These are phyloP conservation scores for Thunnus maccoyii DNA, from an alignment of 2,113 vertebrate species.

Conservation along the genomic window DNA sequence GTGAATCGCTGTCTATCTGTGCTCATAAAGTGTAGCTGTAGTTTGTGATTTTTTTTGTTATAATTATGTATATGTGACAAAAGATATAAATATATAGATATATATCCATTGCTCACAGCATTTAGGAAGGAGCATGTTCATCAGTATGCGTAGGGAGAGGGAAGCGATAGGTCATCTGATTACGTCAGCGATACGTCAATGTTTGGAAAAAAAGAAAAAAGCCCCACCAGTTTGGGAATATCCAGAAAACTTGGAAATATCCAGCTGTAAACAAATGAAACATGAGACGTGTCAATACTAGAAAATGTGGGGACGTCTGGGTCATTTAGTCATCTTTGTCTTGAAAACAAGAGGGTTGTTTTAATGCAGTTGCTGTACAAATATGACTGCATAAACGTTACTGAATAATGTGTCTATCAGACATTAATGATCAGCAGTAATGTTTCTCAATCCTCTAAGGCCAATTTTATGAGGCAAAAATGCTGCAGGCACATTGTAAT, in stretches of 20 bases:
- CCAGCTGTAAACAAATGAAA: constrained; percentile 25
- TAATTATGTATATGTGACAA: not conserved
- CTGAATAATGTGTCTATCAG: not conserved
- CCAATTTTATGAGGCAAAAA: not conserved
- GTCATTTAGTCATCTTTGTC: not conserved
- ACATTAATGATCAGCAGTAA: not conserved
- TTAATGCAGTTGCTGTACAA: not conserved
- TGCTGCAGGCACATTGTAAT: not conserved
- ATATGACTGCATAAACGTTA: not conserved
- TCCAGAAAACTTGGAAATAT: constrained; percentile 42
- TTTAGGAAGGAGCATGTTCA: constrained; percentile 8
- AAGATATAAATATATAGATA: too few relatives aligned
- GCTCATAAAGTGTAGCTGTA: too few relatives aligned
- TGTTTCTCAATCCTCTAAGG: not conserved
- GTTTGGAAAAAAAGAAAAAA: constrained; percentile 39
- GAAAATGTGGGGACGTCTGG: not conserved
- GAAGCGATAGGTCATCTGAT: constrained; percentile 71
- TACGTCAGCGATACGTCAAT: constrained; percentile 79
- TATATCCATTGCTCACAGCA: not conserved
- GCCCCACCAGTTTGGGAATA: constrained; percentile 23
- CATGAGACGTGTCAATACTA: not conserved
- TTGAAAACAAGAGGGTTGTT: not conserved
- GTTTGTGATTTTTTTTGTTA: not conserved
- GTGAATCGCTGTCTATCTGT: not conserved
- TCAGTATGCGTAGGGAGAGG: constrained; percentile 51